Base-by-base conservation (phyloP, 2,113 vertebrate species). In the Forbesichthys papilliferus region DNA sequence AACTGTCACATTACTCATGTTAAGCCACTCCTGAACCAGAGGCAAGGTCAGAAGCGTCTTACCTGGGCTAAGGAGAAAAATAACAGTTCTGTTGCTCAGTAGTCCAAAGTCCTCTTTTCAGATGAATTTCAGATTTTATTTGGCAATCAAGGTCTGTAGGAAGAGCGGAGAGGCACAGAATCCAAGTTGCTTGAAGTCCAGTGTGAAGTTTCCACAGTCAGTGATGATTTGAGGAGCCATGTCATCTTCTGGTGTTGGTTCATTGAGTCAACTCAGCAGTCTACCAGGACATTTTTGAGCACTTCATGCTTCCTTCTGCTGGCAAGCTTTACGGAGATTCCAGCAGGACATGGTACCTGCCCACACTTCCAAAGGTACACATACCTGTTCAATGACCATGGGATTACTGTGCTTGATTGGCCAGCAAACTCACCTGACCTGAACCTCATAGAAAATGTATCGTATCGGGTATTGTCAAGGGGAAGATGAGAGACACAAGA, bases 21-120 rank as follows among this genome's bases (percentile, higher is more conserved):
- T 61, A 65, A 65, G 61, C 66, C 74, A 64, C 67, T 76, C 67
- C 42, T 64, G 67, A 70, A 70, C 61, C 33, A 59, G 53, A 70
- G 52, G 7, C 36, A 42, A 2, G 0, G 36, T 42, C 36, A 42
- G 36, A 42, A 42, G 36, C 36, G 3, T 42, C 58, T 70, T n/a
- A 11, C 53, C 59, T 62, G 58, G 58, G 68, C 48, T 42, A 61
- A 61, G 48, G 58, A 61, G 4, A 67, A 67, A 53, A 55, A 56
- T 3, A 18, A 56, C 48, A 3, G 36, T 1, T 5, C 36, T 7
- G 36, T 42, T 54, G 48, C 20, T 47, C 46, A 46, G 59, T 70
- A 33, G 49, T 66, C 64, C 64, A 66, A 56, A 8, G 54, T 56
- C n/a, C 12, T 56, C 13, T 56, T 20, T 20, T n/a, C 12, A 9